Evolutionary conservation across 2,113 vertebrate genomes (phyloP), one percentile per base, ranked within the genome.

Genomic region (Probosciger aterrimus): DNA sequence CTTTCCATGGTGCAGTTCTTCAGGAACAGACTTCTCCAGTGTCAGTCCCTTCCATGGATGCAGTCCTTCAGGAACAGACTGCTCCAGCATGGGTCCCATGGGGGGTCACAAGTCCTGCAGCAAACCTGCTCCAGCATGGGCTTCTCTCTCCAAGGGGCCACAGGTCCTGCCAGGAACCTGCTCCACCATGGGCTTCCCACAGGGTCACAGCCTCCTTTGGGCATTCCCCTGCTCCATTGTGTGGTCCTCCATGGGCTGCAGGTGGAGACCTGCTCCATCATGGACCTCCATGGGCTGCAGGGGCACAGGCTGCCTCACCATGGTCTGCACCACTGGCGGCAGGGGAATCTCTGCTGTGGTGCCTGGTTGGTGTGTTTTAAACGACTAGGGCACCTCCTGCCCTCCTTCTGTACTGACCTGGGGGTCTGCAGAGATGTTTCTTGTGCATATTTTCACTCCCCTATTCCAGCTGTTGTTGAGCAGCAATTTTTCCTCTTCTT

Each of bases 261-360:
- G 41, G 53, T 74, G 28, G 23, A 55, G 14, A 13, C 49, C 11
- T 44, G 35, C 41, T 20, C 31, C 9, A 7, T 7, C 12, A 12
- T n/a, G 28, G 7, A 11, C 8, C 27, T 43, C 11, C 28, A 1
- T 10, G 28, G 46, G 24, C 60, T 73, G 12, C 35, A 82, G n/a
- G 22, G 11, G 4, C 1, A 18, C 33, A 57, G 9, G 52, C 41
- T 79, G 37, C 20, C 10, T 46, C 47, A 18, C 37, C 15, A 13
- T 14, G 31, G 12, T 18, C 71, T 79, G 25, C 47, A 50, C 60
- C 24, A 27, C 0, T 0, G 37, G 15, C 49, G 65, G 50, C 6
- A 20, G 33, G 13, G 52, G 15, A 57, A 57, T 30, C 24, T 82
- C 35, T 83, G 22, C 60, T 91, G 15, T 10, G 28, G 49, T 10